Base-by-base conservation (phyloP, 1,140 invertebrate genomes). In the Branchinecta lynchi region DNA sequence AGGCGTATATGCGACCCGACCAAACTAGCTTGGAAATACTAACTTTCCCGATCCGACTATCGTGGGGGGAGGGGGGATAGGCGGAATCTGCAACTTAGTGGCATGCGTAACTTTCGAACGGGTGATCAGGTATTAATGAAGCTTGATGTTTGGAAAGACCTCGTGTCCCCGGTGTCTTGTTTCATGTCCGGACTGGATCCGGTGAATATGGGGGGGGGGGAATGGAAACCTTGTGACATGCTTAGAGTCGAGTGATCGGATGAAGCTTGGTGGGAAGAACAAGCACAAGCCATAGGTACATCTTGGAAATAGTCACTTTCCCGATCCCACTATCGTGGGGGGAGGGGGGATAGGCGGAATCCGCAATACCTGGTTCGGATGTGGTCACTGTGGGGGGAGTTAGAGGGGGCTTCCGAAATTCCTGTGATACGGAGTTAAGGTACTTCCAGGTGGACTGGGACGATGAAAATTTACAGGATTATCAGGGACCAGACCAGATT, bases 21-120 rank as follows among this genome's bases (percentile, higher is more conserved):
- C n/a, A 51, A 51, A 51, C n/a, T 51, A n/a, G n/a, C 46, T 51
- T 51, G 46, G n/a, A 9, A 51, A 51, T 51, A 51, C 9, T 51
- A 9, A n/a, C n/a, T 51, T 51, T n/a, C n/a, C 46, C 46, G 46
- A 51, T 51, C n/a, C 46, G 46, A 51, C 46, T n/a, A n/a, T 51
- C 46, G 9, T 9, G 46, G 46, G 46, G 46, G 46, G 46, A n/a
- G 46, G 46, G 46, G n/a, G n/a, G 46, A n/a, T 51, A 51, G 46
- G 46, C 9, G 46, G n/a, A 51, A 51, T 51, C 46, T 9, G 9
- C 9, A 51, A 51, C 9, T 9, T 51, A 9, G 46, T 9, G 46
- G 46, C n/a, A 51, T 51, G 46, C n/a, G 9, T 51, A 51, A 9
- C 46, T 51, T 51, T 9, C 46, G 46, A 51, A 51, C n/a, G 46